Evolutionary conservation across 2,113 vertebrate species (phyloP).

Genomic region (Guaruba guarouba): DNA sequence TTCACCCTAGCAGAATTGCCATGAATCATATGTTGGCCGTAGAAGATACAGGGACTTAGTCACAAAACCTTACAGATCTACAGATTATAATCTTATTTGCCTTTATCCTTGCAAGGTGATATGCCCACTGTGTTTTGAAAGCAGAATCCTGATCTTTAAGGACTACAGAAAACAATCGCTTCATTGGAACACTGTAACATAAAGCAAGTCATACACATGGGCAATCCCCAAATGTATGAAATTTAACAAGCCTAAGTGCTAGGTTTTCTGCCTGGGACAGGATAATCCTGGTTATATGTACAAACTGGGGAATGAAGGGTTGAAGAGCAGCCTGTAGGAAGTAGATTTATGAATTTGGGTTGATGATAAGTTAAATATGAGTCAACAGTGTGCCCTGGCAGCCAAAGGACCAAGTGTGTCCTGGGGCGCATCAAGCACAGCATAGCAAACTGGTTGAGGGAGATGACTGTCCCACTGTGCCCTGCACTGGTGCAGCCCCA

Average conservation of each 20-base stretch:
- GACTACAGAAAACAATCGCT: background rate
- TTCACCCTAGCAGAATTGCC: background rate
- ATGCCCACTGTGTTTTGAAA: background rate
- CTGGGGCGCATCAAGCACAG: background rate
- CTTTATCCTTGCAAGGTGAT: background rate
- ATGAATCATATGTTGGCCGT: background rate
- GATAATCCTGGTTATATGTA: background rate
- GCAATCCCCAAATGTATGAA: background rate
- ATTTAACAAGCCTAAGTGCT: background rate
- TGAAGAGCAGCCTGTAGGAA: background rate
- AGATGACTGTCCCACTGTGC: background rate
- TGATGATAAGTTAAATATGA: background rate
- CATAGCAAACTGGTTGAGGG: rapidly evolving
- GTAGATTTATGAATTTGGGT: rapidly evolving
- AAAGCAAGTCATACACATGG: background rate
- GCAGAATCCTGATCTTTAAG: background rate
- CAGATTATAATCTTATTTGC: background rate
- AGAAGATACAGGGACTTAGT: background rate
- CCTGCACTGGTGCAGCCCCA: background rate
- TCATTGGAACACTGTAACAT: background rate
- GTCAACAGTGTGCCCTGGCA: background rate
- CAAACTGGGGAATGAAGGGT: rapidly evolving
- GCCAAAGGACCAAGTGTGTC: rapidly evolving
- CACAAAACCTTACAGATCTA: background rate
- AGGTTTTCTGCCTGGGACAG: background rate